These are phyloP conservation scores for Phrynocephalus guinanensis DNA, from an alignment of 2,797 vertebrate genomes.

Conservation along the genomic window DNA sequence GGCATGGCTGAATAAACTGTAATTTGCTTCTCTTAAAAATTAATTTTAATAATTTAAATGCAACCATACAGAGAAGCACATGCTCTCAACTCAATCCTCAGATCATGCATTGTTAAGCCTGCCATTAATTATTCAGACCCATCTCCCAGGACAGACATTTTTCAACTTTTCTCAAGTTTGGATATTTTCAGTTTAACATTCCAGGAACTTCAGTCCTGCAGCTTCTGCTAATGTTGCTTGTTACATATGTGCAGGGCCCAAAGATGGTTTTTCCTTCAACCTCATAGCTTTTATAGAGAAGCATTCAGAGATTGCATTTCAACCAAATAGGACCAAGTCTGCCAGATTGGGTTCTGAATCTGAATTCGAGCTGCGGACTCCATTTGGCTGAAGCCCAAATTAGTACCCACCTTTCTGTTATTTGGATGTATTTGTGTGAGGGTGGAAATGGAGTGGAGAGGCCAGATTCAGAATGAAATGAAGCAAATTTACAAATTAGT, in stretches of 20 bases:
- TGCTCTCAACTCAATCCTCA: neutral
- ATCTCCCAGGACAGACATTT: constrained; percentile 7
- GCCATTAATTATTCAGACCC: constrained; percentile 16
- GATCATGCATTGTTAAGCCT: constrained; percentile 5
- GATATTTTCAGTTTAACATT: constrained; percentile 10
- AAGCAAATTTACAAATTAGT: too few species aligned
- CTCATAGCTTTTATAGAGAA: neutral
- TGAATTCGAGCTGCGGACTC: neutral
- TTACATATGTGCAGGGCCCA: neutral
- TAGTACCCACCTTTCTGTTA: too few species aligned
- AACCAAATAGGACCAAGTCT: neutral
- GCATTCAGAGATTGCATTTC: neutral
- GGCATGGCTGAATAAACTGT: neutral
- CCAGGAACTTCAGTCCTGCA: neutral
- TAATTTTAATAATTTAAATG: constrained; percentile 11
- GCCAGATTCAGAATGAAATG: too few species aligned
- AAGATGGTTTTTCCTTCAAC: constrained; percentile 8
- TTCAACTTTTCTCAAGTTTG: constrained; percentile 27
- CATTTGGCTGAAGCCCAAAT: too few species aligned
- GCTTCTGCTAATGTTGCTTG: neutral
- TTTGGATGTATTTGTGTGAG: too few species aligned
- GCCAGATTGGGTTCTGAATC: neutral
- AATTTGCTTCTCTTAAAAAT: constrained; percentile 5
- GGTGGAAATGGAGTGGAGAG: too few species aligned
- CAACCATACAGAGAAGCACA: neutral